Percentiles rank a stretch among this genome's conserved stretches.
Conservation (phyloP, 2,113 vertebrate genomes). For the Prochilodus magdalenae region DNA sequence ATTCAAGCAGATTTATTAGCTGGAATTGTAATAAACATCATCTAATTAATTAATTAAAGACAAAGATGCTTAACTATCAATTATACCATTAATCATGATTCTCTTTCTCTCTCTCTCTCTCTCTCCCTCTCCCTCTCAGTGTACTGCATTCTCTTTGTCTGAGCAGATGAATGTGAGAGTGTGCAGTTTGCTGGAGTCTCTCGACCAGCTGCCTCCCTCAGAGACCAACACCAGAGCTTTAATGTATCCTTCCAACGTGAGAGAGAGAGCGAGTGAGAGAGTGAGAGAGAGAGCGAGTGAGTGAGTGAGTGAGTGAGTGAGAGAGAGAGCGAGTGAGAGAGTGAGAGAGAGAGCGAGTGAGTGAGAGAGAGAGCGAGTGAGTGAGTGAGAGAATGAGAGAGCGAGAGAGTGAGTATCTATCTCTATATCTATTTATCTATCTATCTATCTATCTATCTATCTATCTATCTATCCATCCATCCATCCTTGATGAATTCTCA, state of each 20-base stretch:
- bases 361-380: background rate
- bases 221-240: background rate
- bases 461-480: no score
- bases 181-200: constrained; percentile 35
- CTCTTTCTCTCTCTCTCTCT: constrained; percentile 1
- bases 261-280: background rate
- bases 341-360: background rate
- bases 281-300: background rate
- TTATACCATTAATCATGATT: background rate
- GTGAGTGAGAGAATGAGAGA: background rate
- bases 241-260: constrained; percentile 43
- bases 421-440: no score
- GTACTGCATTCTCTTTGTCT: constrained; percentile 29
- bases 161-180: constrained; percentile 35
- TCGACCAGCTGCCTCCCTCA: background rate
- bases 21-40: no score
- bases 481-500: constrained; percentile 33
- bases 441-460: no score
- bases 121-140: constrained; percentile 28
- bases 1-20: no score
- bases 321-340: background rate
- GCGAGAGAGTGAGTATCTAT: no score
- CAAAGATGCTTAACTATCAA: no score
- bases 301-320: constrained; percentile 13
- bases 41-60: no score